A percentile compares a stretch with the other conserved stretches of the same genome.
Evolutionary conservation across 2,888 invertebrate genomes (phyloP).

Genomic region (Mythimna ferrago): DNA sequence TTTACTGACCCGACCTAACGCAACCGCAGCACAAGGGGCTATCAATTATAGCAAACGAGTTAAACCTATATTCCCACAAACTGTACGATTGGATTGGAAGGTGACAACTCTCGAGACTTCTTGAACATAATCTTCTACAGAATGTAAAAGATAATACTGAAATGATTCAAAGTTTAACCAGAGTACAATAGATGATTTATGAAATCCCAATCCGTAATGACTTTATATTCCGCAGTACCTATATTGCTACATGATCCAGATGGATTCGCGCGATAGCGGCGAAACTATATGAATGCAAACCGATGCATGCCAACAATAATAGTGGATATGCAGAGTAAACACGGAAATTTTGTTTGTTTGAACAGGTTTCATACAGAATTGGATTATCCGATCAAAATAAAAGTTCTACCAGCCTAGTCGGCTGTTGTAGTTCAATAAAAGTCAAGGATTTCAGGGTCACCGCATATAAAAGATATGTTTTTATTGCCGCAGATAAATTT

Average conservation of each 20-base stretch:
- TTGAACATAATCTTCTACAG: constrained; percentile 5
- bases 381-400: constrained; percentile 11
- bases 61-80: constrained; percentile 21
- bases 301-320: constrained; percentile 46
- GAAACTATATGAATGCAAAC: constrained; percentile 15
- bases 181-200: constrained; percentile 4
- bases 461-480: constrained; percentile 17
- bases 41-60: constrained; percentile 46
- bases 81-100: constrained; percentile 4
- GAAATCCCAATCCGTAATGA: constrained; percentile 23
- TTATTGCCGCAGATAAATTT: constrained; percentile 44
- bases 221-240: constrained; percentile 14
- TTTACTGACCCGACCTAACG: constrained; percentile 36
- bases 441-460: background rate
- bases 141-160: background rate
- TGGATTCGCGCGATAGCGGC: constrained; percentile 14
- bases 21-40: constrained; percentile 32
- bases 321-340: constrained; percentile 20
- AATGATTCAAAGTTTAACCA: constrained; percentile 17
- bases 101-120: constrained; percentile 14
- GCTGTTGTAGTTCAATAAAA: background rate
- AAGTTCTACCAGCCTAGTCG: background rate
- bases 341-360: constrained; percentile 22
- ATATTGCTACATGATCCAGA: constrained; percentile 34
- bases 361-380: constrained; percentile 12